Conservation (phyloP, 2,888 invertebrate genomes). For the Eristalis arbustorum region DNA sequence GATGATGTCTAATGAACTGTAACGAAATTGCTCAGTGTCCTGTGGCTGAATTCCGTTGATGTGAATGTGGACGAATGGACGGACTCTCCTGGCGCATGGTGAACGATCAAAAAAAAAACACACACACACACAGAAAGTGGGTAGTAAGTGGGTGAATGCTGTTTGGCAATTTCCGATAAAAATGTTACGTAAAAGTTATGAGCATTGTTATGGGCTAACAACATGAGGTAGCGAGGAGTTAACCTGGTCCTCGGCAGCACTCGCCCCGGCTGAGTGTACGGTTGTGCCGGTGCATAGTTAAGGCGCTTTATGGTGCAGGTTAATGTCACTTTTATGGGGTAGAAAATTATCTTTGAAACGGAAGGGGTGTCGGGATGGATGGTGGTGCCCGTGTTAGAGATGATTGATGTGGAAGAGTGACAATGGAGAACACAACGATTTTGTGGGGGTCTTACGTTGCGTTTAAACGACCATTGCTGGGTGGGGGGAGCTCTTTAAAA, state of each 20-base stretch:
- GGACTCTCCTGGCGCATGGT: conserved; percentile 14
- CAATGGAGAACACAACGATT: background rate
- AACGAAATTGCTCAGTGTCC: conserved; percentile 72
- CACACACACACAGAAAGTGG: too few species aligned
- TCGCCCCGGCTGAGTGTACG: conserved; percentile 24
- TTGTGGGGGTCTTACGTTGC: background rate
- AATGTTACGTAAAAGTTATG: conserved; percentile 70
- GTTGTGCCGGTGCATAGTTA: conserved; percentile 39
- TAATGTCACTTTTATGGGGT: conserved; percentile 68
- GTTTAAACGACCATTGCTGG: background rate
- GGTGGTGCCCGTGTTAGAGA: conserved; percentile 23
- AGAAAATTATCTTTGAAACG: conserved; percentile 63
- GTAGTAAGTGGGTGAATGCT: conserved; percentile 66
- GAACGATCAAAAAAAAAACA: background rate
- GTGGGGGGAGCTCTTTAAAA: background rate
- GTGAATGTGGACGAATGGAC: conserved; percentile 11
- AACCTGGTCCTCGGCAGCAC: conserved; percentile 47
- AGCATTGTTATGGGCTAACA: conserved; percentile 71
- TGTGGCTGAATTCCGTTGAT: conserved; percentile 64
- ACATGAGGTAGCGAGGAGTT: conserved; percentile 65
- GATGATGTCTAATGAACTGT: conserved; percentile 72
- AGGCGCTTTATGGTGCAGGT: conserved; percentile 67
- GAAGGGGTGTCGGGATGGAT: conserved; percentile 2
- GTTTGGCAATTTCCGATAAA: conserved; percentile 71
- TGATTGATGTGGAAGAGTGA: conserved; percentile 60